Percentiles rank a stretch among this genome's conserved stretches.
phyloP scores from a whole-genome alignment of 2,888 invertebrate genomes.

The Dromius quadrimaculatus region DNA sequence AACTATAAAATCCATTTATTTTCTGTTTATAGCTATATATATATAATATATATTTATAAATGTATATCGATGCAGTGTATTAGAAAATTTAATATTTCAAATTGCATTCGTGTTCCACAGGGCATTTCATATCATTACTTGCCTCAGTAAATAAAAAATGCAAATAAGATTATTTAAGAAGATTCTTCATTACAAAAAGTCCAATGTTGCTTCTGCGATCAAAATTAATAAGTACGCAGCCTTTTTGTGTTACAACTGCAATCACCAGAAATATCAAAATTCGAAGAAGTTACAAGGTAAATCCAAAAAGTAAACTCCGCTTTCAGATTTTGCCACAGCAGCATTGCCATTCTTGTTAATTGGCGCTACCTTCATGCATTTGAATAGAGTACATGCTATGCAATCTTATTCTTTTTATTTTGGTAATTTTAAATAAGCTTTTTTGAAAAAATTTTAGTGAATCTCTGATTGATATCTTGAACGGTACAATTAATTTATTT shows the following conservation, averaged over 20 bases:
- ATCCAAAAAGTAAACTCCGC: too few species aligned
- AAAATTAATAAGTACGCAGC: conserved; percentile 40
- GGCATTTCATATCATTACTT: conserved; percentile 25
- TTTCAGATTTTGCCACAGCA: too few species aligned
- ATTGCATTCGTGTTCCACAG: conserved; percentile 38
- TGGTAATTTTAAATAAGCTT: too few species aligned
- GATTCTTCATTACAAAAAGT: conserved; percentile 15
- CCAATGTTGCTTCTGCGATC: conserved; percentile 31
- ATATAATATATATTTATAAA: conserved; percentile 42
- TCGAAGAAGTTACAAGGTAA: too few species aligned
- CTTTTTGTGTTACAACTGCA: conserved; percentile 20
- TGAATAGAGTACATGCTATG: too few species aligned
- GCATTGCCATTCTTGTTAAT: too few species aligned
- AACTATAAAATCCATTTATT: conserved; percentile 44
- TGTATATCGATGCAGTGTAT: conserved; percentile 47
- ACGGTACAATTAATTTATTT: too few species aligned
- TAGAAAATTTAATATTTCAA: conserved; percentile 37
- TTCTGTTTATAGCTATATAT: conserved; percentile 39
- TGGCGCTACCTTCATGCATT: too few species aligned
- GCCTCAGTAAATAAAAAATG: conserved; percentile 45
- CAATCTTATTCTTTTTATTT: too few species aligned
- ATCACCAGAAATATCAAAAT: conserved; percentile 20
- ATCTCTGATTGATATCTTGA: too few species aligned
- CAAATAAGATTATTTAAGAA: conserved; percentile 42
- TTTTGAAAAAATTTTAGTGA: too few species aligned